phyloP scores from a whole-genome alignment of 2,113 vertebrate genomes.

The Argyrosomus japonicus region DNA sequence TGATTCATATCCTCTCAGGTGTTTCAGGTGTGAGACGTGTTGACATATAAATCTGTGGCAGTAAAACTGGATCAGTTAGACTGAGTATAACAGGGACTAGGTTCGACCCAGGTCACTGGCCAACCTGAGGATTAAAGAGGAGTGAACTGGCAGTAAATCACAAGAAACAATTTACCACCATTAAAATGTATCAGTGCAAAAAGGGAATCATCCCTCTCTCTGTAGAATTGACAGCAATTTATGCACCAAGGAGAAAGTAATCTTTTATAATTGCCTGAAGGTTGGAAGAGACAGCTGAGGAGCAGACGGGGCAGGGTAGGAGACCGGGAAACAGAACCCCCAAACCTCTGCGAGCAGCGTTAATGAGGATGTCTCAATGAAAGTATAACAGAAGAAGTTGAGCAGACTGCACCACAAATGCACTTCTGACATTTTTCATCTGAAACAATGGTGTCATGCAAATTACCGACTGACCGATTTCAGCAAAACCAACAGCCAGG shows the following conservation, averaged over 20 bases:
- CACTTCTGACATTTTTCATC: not conserved
- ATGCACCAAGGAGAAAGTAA: not conserved
- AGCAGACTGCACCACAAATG: not conserved
- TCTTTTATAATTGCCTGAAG: not conserved
- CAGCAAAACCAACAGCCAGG: constrained; percentile 31
- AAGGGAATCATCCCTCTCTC: too few relatives aligned
- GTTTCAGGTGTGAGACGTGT: too few relatives aligned
- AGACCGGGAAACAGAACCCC: not conserved
- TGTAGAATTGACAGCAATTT: too few relatives aligned
- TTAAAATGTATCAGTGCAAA: not conserved
- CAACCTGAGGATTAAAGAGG: too few relatives aligned
- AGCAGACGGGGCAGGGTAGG: not conserved
- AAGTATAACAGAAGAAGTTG: not conserved
- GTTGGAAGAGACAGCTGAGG: not conserved
- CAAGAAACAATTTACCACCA: too few relatives aligned
- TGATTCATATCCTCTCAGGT: too few relatives aligned
- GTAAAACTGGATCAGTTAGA: too few relatives aligned
- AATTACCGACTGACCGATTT: constrained; percentile 21
- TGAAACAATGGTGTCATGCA: constrained; percentile 11
- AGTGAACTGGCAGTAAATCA: too few relatives aligned
- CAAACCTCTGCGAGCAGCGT: not conserved
- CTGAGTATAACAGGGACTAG: too few relatives aligned
- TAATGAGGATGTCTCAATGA: not conserved
- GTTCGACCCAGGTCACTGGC: too few relatives aligned
- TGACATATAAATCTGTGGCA: too few relatives aligned